Evolutionary conservation across 2,113 vertebrate species (phyloP).

Genomic region (Antechinus flavipes): DNA sequence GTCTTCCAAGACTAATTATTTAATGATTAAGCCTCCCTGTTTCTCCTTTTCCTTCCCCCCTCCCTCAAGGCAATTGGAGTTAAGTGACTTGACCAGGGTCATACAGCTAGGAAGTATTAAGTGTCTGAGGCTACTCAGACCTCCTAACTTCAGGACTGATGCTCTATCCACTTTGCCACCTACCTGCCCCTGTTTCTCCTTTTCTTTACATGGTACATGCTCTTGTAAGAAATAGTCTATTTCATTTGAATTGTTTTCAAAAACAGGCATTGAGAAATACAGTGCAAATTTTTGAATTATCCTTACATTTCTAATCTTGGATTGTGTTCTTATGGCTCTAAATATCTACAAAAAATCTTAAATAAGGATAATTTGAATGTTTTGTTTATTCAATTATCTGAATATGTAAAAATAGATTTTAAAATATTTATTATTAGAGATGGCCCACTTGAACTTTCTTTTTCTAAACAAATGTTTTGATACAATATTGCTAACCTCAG

Average conservation of each 20-base stretch:
- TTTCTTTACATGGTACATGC: not conserved
- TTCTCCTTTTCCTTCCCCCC: not conserved
- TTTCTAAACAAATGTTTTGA: not conserved
- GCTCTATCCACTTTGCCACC: no score
- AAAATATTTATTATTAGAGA: not conserved
- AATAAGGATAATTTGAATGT: not conserved
- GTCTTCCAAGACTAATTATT: not conserved
- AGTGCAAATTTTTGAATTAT: not conserved
- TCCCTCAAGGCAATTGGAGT: no score
- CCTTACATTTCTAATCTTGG: not conserved
- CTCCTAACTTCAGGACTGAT: no score
- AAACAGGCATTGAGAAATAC: not conserved
- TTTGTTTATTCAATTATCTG: not conserved
- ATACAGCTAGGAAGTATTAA: no score
- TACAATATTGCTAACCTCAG: not conserved
- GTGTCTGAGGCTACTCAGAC: no score
- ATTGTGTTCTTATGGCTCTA: not conserved
- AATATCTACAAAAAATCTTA: not conserved
- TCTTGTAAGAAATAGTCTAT: not conserved
- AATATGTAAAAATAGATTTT: not conserved
- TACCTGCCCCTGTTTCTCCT: no score
- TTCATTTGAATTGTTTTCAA: not conserved
- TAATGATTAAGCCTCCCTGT: not conserved
- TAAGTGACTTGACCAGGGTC: no score
- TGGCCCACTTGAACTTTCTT: not conserved